A percentile compares a stretch with the other conserved stretches of the same genome.
Evolutionary conservation across 92 coral and sea anemone genomes (phyloP).

Genomic region (Muricea muricata): DNA sequence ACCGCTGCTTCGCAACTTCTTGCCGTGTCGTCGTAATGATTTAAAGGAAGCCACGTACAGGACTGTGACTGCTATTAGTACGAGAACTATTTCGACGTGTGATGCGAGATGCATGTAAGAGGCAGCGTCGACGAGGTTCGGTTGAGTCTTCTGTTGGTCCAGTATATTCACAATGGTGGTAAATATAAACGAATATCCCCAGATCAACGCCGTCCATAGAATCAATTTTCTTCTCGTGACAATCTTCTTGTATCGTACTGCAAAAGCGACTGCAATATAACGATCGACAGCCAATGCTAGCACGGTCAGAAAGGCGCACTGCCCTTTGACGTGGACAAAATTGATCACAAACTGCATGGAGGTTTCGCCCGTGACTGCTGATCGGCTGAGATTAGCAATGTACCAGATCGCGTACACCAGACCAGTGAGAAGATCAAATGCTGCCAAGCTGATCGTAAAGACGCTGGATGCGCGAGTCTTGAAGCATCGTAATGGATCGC

Average conservation of each 20-base stretch:
- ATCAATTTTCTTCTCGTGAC: slow-evolving; percentile 31
- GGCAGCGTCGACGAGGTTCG: slow-evolving; percentile 6
- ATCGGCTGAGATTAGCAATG: slow-evolving; percentile 27
- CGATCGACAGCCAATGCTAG: slow-evolving; percentile 42
- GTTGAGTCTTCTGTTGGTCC: slow-evolving; percentile 10
- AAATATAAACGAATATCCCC: slow-evolving; percentile 38
- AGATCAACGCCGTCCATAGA: slow-evolving; percentile 15
- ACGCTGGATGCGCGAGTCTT: slow-evolving; percentile 44
- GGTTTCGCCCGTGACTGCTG: neutral
- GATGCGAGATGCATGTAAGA: slow-evolving; percentile 40
- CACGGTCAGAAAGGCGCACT: slow-evolving; percentile 37
- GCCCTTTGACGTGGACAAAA: slow-evolving; percentile 48
- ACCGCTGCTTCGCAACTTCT: slow-evolving; percentile 16
- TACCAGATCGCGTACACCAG: slow-evolving; percentile 39
- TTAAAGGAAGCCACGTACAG: slow-evolving; percentile 16
- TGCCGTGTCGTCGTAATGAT: slow-evolving; percentile 36
- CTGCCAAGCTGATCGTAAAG: slow-evolving; percentile 33
- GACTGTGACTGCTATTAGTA: slow-evolving; percentile 11
- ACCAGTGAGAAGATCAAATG: slow-evolving; percentile 32
- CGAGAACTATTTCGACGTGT: slow-evolving; percentile 33
- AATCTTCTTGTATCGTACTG: slow-evolving; percentile 37
- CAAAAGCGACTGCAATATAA: slow-evolving; percentile 33
- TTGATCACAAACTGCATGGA: slow-evolving; percentile 19
- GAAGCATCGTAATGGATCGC: slow-evolving; percentile 38
- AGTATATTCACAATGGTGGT: slow-evolving; percentile 41